phyloP scores from a whole-genome alignment of 2,113 vertebrate species.

The Pongo pygmaeus region DNA sequence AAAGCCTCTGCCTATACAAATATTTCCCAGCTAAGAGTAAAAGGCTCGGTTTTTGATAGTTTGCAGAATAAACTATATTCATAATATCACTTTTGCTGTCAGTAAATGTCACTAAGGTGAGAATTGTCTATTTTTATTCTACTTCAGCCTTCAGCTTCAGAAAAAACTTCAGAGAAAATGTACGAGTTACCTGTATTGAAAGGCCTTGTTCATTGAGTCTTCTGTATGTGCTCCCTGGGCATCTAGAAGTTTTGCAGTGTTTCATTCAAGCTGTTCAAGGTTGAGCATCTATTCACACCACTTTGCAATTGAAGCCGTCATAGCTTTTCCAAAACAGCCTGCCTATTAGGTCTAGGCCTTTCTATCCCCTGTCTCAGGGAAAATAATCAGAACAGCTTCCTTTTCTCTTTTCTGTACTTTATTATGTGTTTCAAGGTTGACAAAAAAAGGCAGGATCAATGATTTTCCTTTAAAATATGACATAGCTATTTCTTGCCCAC shows the following conservation, averaged over 20 bases:
- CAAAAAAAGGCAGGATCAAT: slow-evolving; percentile 7
- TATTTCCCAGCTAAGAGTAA: neutral
- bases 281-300: slow-evolving; percentile 36
- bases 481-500: neutral
- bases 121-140: slow-evolving; percentile 8
- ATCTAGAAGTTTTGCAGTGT: neutral
- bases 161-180: slow-evolving; percentile 4
- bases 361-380: neutral
- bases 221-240: neutral
- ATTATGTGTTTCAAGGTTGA: slow-evolving; percentile 51
- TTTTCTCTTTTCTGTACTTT: neutral
- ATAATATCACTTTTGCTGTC: neutral
- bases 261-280: slow-evolving; percentile 27
- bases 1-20: neutral
- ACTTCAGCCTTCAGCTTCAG: slow-evolving; percentile 20
- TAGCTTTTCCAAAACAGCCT: slow-evolving; percentile 47
- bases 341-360: neutral
- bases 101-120: slow-evolving; percentile 24
- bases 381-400: slow-evolving; percentile 32
- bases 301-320: slow-evolving; percentile 27
- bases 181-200: neutral
- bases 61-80: neutral
- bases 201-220: neutral
- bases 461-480: slow-evolving; percentile 50
- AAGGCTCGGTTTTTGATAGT: neutral